These are phyloP conservation scores for Himalopsyche anomala DNA, from an alignment of 2,888 invertebrate genomes.

Conservation along the genomic window DNA sequence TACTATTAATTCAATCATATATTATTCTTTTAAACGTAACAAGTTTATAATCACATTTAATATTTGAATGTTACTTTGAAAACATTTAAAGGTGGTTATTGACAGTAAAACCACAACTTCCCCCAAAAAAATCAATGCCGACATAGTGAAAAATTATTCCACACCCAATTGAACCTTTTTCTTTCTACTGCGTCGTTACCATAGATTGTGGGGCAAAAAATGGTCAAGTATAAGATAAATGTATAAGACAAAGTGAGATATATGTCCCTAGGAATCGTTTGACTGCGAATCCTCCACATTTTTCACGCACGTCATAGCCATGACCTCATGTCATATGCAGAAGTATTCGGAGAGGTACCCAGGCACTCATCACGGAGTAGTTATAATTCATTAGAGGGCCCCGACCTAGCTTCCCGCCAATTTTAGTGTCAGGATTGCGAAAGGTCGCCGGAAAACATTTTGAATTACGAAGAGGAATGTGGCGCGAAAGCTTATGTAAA, in stretches of 20 bases:
- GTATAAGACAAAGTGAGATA: not conserved
- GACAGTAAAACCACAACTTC: not conserved
- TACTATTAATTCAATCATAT: no score
- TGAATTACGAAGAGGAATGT: conserved; percentile 45
- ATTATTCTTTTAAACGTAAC: no score
- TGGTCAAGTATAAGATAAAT: not conserved
- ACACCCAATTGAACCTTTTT: not conserved
- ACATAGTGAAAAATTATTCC: not conserved
- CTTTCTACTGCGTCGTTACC: not conserved
- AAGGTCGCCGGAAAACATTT: conserved; percentile 36
- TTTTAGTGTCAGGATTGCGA: conserved; percentile 34
- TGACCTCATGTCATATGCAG: conserved; percentile 20
- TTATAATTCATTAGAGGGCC: conserved; percentile 31
- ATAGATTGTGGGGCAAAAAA: not conserved
- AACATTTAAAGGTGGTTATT: not conserved
- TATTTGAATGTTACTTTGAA: no score
- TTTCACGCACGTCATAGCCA: not conserved
- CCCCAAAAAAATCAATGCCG: not conserved
- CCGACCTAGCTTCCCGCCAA: conserved; percentile 20
- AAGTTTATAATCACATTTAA: no score
- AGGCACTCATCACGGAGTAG: conserved; percentile 4
- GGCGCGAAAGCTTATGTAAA: conserved; percentile 39
- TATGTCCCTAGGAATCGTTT: not conserved
- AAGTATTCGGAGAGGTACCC: not conserved
- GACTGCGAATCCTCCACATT: not conserved